Evolutionary conservation across 2,888 invertebrate species (phyloP).

Genomic region (Drosophila ustulata): DNA sequence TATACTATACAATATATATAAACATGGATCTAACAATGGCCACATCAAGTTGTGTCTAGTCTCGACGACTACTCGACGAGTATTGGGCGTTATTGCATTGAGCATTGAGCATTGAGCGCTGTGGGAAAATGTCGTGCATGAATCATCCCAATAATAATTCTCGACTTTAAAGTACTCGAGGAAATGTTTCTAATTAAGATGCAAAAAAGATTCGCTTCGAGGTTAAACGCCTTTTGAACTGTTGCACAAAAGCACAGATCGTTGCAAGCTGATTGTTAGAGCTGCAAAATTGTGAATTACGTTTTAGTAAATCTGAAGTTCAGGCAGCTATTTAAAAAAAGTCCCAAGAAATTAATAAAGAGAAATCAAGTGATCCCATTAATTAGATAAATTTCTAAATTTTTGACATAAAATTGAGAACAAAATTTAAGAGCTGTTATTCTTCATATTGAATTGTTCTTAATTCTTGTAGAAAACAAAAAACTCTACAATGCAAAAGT

Average conservation of each 20-base stretch:
- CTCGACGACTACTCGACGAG: neutral
- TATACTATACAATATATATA: slow-evolving; percentile 10
- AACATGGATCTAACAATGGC: slow-evolving; percentile 33
- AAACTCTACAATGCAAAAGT: too few relatives aligned
- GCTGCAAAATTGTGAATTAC: neutral
- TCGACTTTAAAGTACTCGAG: slow-evolving; percentile 25
- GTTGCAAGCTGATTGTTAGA: slow-evolving; percentile 3
- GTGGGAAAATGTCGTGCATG: slow-evolving; percentile 60
- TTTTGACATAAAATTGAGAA: too few relatives aligned
- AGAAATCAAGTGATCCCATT: too few relatives aligned
- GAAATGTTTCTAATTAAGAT: slow-evolving; percentile 49
- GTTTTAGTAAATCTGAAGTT: neutral
- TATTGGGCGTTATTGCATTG: slow-evolving; percentile 38
- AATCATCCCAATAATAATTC: slow-evolving; percentile 40
- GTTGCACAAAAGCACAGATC: neutral
- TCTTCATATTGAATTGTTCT: too few relatives aligned
- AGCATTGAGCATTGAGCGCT: slow-evolving; percentile 46
- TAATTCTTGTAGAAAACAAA: too few relatives aligned
- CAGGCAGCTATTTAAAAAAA: too few relatives aligned
- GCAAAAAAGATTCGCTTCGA: slow-evolving; percentile 35
- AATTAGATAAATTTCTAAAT: too few relatives aligned
- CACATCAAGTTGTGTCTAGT: slow-evolving; percentile 34
- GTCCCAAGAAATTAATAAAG: too few relatives aligned
- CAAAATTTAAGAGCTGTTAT: too few relatives aligned
- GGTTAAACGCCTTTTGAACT: slow-evolving; percentile 23